phyloP scores from a whole-genome alignment of 2,113 vertebrate species.

The Excalfactoria chinensis region DNA sequence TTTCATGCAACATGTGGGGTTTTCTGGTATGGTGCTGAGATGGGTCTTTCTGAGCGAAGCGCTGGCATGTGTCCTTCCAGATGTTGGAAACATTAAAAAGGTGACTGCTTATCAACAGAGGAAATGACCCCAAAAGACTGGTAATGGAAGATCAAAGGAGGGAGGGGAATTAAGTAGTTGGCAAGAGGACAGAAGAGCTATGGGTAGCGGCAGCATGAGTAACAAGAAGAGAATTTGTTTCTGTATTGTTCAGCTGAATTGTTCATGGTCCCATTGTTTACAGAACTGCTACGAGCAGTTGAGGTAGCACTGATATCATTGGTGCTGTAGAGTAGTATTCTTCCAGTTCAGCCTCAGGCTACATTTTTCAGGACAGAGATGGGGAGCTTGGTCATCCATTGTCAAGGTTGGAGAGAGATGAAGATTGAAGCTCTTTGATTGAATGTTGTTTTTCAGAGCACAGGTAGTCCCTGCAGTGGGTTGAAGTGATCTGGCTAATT shows the following conservation, averaged over 20 bases:
- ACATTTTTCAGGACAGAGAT: background rate
- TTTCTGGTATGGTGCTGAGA: background rate
- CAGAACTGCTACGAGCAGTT: background rate
- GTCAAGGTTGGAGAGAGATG: background rate
- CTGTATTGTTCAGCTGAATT: background rate
- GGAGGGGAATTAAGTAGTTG: background rate
- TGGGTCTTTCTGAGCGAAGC: background rate
- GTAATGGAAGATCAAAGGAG: background rate
- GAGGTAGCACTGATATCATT: background rate
- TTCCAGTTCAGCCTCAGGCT: background rate
- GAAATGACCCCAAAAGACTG: background rate
- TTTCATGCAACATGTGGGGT: background rate
- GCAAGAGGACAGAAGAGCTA: background rate
- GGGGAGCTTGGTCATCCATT: background rate
- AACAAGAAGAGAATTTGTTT: background rate
- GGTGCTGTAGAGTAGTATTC: background rate
- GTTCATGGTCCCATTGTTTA: background rate
- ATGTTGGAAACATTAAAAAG: background rate
- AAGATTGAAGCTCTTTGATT: background rate
- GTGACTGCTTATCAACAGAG: background rate
- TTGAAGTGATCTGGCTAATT: slow-evolving; percentile 2
- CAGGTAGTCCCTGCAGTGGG: background rate
- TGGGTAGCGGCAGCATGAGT: background rate
- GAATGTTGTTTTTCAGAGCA: background rate
- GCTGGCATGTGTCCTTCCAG: background rate